Evolutionary conservation across 2,113 vertebrate species (phyloP).

Genomic region (Apus apus): DNA sequence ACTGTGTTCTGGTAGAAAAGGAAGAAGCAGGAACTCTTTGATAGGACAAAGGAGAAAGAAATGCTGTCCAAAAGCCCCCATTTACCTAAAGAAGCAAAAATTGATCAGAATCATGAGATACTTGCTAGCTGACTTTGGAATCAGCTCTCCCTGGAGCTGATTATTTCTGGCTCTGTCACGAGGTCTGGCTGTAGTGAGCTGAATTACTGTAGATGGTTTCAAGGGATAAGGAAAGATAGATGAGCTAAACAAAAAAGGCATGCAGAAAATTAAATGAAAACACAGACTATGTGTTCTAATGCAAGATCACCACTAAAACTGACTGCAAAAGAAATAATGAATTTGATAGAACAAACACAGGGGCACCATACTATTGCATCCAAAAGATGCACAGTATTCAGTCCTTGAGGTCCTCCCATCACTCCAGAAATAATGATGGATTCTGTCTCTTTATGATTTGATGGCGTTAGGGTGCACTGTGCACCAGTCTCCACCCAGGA

Average conservation of each 20-base stretch:
- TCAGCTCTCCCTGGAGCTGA: neutral
- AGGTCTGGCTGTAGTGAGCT: slow-evolving; percentile 14
- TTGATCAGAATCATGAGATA: neutral
- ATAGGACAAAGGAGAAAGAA: neutral
- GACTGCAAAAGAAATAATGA: slow-evolving; percentile 15
- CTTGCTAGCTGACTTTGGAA: neutral
- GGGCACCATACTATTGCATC: neutral
- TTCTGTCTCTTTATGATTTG: too few relatives aligned
- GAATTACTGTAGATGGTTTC: slow-evolving; percentile 51
- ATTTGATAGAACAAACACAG: slow-evolving; percentile 1
- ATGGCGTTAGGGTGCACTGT: too few relatives aligned
- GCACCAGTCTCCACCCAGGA: too few relatives aligned
- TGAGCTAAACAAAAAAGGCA: slow-evolving; percentile 55
- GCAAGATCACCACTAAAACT: neutral
- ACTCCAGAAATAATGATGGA: too few relatives aligned
- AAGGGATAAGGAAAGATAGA: slow-evolving; percentile 72
- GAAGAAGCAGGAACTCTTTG: neutral
- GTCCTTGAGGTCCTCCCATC: too few relatives aligned
- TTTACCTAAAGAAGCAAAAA: neutral
- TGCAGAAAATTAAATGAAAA: slow-evolving; percentile 74
- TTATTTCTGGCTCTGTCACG: slow-evolving; percentile 30
- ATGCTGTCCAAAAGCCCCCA: neutral
- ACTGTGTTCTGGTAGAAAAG: neutral
- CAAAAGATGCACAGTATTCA: neutral
- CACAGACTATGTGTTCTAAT: slow-evolving; percentile 43